A percentile compares a stretch with the other conserved stretches of the same genome.
These are phyloP conservation scores for Tursiops truncatus DNA, from an alignment of 2,113 vertebrate genomes.

Conservation along the genomic window DNA sequence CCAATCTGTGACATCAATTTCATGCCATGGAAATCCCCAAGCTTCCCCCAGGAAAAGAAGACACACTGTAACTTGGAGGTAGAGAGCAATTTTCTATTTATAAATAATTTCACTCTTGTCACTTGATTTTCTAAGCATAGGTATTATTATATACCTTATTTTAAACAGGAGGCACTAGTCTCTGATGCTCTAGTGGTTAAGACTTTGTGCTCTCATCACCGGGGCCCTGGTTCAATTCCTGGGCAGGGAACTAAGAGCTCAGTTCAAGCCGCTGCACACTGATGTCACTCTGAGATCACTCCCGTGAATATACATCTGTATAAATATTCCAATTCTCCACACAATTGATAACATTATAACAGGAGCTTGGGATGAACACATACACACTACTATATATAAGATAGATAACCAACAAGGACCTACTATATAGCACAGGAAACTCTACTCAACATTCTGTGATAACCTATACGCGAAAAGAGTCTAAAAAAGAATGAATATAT, in stretches of 20 bases:
- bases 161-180: background rate
- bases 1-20: background rate
- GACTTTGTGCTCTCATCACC: background rate
- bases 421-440: background rate
- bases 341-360: background rate
- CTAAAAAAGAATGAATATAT: background rate
- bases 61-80: background rate
- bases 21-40: background rate
- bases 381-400: background rate
- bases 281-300: background rate
- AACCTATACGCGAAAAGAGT: background rate
- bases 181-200: background rate
- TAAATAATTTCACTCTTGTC: slow-evolving; percentile 25
- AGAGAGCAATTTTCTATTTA: slow-evolving; percentile 3
- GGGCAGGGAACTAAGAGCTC: background rate
- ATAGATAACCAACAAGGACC: background rate
- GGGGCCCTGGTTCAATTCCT: background rate
- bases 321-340: background rate
- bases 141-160: background rate
- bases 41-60: slow-evolving; percentile 31
- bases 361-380: background rate
- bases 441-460: background rate
- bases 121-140: background rate
- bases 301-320: background rate
- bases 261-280: background rate